A percentile compares a stretch with the other conserved stretches of the same genome.
phyloP scores from a whole-genome alignment of 2,888 invertebrate species.

The Drosophila tanythrix region DNA sequence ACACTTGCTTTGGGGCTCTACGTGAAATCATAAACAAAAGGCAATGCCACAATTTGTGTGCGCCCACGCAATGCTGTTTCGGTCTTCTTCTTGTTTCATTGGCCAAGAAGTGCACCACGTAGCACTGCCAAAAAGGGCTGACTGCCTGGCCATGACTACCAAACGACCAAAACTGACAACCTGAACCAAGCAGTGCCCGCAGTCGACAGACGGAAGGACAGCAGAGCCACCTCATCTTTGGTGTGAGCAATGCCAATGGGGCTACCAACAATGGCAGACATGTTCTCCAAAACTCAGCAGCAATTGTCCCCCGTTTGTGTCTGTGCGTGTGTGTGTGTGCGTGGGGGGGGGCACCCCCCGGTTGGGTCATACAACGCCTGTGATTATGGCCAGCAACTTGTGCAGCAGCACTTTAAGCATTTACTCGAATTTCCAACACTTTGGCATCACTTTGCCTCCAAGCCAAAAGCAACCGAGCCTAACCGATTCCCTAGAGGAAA shows the following conservation, averaged over 20 bases:
- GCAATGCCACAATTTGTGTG: slow-evolving; percentile 60
- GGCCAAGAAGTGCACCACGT: slow-evolving; percentile 57
- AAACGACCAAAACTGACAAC: slow-evolving; percentile 21
- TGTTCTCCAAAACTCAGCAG: slow-evolving; percentile 21
- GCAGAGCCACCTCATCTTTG: background rate
- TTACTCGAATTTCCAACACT: slow-evolving; percentile 24
- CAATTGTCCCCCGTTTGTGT: slow-evolving; percentile 22
- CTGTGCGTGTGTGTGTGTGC: slow-evolving; percentile 1
- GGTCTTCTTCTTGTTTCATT: background rate
- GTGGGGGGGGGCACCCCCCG: slow-evolving; percentile 7
- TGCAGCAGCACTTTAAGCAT: slow-evolving; percentile 35
- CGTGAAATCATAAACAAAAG: slow-evolving; percentile 69
- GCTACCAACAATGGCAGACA: slow-evolving; percentile 29
- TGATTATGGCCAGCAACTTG: slow-evolving; percentile 46
- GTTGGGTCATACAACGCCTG: slow-evolving; percentile 43
- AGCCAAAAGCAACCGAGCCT: background rate
- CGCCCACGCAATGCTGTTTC: slow-evolving; percentile 11
- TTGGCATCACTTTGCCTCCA: background rate
- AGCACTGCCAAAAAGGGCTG: slow-evolving; percentile 47
- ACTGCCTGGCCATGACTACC: slow-evolving; percentile 39
- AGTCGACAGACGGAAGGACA: background rate
- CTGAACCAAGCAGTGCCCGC: slow-evolving; percentile 5
- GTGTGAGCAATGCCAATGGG: slow-evolving; percentile 12
- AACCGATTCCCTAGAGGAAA: background rate
- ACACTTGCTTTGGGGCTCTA: slow-evolving; percentile 42